phyloP scores from a whole-genome alignment of 2,113 vertebrate genomes.

The Rostratula benghalensis region DNA sequence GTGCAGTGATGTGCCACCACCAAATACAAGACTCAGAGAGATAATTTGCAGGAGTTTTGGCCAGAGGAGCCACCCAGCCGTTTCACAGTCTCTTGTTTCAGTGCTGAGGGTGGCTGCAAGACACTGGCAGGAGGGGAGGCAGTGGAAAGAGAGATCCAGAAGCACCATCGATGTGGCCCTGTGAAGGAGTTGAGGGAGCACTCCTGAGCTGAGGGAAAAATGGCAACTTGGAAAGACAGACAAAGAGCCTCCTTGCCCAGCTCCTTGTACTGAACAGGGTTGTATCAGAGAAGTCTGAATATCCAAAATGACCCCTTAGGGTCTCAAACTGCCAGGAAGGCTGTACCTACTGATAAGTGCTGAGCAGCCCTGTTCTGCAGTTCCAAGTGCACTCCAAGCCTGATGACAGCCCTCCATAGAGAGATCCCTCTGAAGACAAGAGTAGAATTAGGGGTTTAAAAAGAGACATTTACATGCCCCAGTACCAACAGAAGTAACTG shows the following conservation, averaged over 20 bases:
- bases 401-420: not conserved
- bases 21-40: not conserved
- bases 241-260: not conserved
- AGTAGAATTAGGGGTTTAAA: not conserved
- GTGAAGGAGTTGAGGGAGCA: not conserved
- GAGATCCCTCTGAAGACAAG: not conserved
- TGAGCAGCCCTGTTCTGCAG: not conserved
- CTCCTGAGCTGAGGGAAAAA: not conserved
- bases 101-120: not conserved
- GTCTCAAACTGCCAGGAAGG: not conserved
- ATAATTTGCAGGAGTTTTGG: not conserved
- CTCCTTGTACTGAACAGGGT: not conserved
- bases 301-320: rapidly evolving
- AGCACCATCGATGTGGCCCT: not conserved
- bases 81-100: not conserved
- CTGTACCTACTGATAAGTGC: not conserved
- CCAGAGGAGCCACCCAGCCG: not conserved
- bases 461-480: not conserved
- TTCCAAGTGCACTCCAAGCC: not conserved
- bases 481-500: not conserved
- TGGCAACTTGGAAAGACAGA: not conserved
- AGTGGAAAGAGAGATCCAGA: not conserved
- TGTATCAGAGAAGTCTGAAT: not conserved
- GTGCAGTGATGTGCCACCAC: not conserved
- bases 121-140: not conserved